Percentiles rank a stretch among this genome's conserved stretches.
Evolutionary conservation across 2,113 vertebrate genomes (phyloP).

Genomic region (Neogobius melanostomus): DNA sequence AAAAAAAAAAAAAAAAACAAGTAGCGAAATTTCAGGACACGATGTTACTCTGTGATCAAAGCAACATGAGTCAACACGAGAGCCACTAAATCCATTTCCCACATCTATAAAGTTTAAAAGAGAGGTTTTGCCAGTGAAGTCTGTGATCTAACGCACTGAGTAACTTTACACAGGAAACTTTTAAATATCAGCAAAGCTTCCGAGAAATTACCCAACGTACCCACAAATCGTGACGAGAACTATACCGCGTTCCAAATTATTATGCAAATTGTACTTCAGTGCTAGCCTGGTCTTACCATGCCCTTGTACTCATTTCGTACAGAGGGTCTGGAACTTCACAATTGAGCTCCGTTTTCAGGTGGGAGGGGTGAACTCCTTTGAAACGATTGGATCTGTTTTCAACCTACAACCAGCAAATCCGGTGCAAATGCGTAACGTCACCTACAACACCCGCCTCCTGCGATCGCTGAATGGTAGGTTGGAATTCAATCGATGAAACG

Average conservation of each 20-base stretch:
- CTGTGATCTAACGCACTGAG: slow-evolving; percentile 15
- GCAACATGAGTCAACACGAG: slow-evolving; percentile 13
- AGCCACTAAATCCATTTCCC: slow-evolving; percentile 13
- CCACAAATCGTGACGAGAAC: neutral
- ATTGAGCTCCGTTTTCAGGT: too few relatives aligned
- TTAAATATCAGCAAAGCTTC: slow-evolving; percentile 18
- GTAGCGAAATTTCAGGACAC: neutral
- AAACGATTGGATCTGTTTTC: too few relatives aligned
- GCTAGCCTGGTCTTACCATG: too few relatives aligned
- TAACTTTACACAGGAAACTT: slow-evolving; percentile 27
- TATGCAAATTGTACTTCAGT: too few relatives aligned
- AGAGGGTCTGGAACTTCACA: too few relatives aligned
- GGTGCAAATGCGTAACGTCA: too few relatives aligned
- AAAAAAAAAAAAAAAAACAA: neutral
- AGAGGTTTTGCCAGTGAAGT: slow-evolving; percentile 31
- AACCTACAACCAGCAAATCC: too few relatives aligned
- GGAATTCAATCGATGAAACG: too few relatives aligned
- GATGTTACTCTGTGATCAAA: neutral
- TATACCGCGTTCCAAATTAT: neutral
- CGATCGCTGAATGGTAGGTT: too few relatives aligned
- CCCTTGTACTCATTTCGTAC: too few relatives aligned
- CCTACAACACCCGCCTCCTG: too few relatives aligned
- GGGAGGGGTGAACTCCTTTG: too few relatives aligned
- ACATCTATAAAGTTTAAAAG: slow-evolving; percentile 13
- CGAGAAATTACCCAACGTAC: slow-evolving; percentile 8